phyloP scores from a whole-genome alignment of 1,140 invertebrate species.

The Drosophila saltans region DNA sequence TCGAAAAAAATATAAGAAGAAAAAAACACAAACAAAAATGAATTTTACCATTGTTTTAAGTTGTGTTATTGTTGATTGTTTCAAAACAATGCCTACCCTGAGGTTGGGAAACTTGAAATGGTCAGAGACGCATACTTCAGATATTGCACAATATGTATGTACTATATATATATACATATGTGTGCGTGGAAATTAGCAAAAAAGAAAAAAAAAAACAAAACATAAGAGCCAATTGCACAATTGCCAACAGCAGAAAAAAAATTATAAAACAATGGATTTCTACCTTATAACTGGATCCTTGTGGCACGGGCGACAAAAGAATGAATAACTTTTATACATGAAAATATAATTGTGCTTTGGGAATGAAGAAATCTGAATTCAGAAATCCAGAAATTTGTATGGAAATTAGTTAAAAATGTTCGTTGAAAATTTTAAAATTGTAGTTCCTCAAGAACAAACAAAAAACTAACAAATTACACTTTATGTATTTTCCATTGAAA shows the following conservation, averaged over 20 bases:
- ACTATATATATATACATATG: too few relatives aligned
- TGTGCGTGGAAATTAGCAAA: conserved; percentile 45
- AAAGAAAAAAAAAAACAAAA: conserved; percentile 14
- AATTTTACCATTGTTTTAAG: conserved; percentile 50
- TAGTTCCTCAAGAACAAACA: too few relatives aligned
- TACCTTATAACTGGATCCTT: conserved; percentile 34
- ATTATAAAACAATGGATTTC: conserved; percentile 24
- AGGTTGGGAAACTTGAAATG: conserved; percentile 20
- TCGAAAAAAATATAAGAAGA: conserved; percentile 5
- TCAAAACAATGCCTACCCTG: conserved; percentile 13
- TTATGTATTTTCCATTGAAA: background rate
- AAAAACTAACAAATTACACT: too few relatives aligned
- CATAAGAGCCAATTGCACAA: conserved; percentile 30
- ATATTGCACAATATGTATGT: conserved; percentile 12
- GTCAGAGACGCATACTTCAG: conserved; percentile 25
- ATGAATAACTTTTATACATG: background rate
- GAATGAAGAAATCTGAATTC: too few relatives aligned
- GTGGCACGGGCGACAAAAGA: conserved; percentile 21
- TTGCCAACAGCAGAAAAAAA: conserved; percentile 12
- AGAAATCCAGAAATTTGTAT: too few relatives aligned
- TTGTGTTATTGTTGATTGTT: conserved; percentile 19
- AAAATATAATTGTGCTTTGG: background rate
- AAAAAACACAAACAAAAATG: conserved; percentile 9
- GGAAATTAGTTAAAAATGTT: too few relatives aligned
- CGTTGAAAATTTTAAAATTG: too few relatives aligned